A percentile compares a stretch with the other conserved stretches of the same genome.
Evolutionary conservation across 2,113 vertebrate genomes (phyloP).

Genomic region (Albula goreensis): DNA sequence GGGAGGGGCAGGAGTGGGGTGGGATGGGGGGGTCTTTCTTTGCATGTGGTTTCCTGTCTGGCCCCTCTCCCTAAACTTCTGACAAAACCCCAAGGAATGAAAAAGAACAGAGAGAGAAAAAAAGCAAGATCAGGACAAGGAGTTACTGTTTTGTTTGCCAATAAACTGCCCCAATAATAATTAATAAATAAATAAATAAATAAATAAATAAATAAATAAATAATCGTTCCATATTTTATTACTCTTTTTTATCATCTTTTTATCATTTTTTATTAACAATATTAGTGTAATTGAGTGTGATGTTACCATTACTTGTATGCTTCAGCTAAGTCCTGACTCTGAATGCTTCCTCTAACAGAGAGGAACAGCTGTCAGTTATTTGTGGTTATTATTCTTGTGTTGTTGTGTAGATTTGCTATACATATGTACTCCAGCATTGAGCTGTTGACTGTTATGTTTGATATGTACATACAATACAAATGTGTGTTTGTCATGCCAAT

Average conservation of each 20-base stretch:
- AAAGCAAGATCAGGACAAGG: conserved; percentile 39
- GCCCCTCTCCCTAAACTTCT: conserved; percentile 48
- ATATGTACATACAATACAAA: no score
- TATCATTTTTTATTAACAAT: background rate
- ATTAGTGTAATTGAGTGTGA: background rate
- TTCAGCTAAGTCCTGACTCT: no score
- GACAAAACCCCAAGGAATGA: conserved; percentile 64
- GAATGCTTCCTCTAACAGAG: no score
- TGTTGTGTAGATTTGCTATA: no score
- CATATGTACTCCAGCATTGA: no score
- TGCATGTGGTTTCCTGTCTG: conserved; percentile 83
- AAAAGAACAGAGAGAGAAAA: conserved; percentile 47
- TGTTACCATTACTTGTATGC: background rate
- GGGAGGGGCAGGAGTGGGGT: background rate
- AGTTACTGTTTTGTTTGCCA: background rate
- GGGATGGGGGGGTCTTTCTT: conserved; percentile 51
- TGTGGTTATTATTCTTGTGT: no score
- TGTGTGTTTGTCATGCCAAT: no score
- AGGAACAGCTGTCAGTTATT: no score
- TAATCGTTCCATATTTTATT: no score
- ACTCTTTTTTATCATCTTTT: background rate
- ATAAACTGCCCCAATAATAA: background rate
- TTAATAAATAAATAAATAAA: background rate
- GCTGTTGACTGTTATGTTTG: no score
- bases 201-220: background rate